phyloP scores from a whole-genome alignment of 1,140 invertebrate genomes.

The Micrasema minimum region DNA sequence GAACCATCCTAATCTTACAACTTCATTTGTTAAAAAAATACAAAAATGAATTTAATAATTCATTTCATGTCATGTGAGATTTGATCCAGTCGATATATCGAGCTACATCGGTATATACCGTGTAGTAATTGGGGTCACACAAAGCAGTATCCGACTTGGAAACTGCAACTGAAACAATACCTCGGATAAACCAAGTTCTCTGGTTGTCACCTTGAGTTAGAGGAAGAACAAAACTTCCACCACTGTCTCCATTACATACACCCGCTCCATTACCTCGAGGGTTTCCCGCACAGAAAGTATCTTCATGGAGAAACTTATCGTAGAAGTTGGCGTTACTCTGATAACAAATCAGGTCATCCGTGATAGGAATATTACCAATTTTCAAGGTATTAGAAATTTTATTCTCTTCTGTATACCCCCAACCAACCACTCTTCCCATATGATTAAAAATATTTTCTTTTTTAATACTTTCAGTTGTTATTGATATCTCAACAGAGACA shows the following conservation, averaged over 20 bases:
- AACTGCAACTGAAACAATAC: conserved; percentile 69
- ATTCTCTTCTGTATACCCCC: conserved; percentile 39
- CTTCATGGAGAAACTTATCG: conserved; percentile 32
- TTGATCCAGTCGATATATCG: conserved; percentile 70
- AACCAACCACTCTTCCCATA: conserved; percentile 43
- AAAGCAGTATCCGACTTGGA: conserved; percentile 59
- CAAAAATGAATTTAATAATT: not conserved
- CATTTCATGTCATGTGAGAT: not conserved
- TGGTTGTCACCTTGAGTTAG: conserved; percentile 59
- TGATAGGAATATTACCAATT: conserved; percentile 32
- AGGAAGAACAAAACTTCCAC: conserved; percentile 69
- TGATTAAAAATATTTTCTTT: conserved; percentile 41
- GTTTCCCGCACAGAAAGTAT: conserved; percentile 47
- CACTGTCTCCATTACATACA: conserved; percentile 71
- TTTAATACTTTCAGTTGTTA: conserved; percentile 21
- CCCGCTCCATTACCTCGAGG: conserved; percentile 40
- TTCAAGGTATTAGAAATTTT: conserved; percentile 21
- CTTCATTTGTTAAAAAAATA: no score
- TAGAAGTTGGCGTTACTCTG: conserved; percentile 43
- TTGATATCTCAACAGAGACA: no score
- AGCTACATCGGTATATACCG: conserved; percentile 70
- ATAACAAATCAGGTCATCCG: conserved; percentile 37
- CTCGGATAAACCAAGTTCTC: conserved; percentile 68
- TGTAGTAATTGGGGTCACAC: conserved; percentile 69
- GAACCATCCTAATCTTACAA: no score